Conservation (phyloP, 2,888 invertebrate species). For the Conus canariensis region DNA sequence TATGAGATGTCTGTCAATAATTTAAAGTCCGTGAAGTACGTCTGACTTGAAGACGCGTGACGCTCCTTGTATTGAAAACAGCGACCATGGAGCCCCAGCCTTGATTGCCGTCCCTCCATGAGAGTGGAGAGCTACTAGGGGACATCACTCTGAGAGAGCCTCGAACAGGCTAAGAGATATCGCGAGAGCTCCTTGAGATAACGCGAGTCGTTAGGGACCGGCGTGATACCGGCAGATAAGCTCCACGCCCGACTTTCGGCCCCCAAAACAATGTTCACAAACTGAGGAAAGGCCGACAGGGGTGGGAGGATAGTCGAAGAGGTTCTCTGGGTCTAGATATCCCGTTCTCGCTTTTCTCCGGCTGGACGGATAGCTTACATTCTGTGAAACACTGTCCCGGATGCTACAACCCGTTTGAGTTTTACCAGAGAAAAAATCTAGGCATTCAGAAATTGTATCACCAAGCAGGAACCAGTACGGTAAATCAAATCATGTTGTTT, state of each 20-base stretch:
- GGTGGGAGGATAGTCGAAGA: too few species aligned
- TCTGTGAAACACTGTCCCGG: too few species aligned
- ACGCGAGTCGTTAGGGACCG: background rate
- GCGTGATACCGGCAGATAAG: background rate
- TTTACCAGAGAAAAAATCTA: too few species aligned
- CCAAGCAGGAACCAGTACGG: too few species aligned
- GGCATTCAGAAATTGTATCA: too few species aligned
- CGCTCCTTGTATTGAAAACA: background rate
- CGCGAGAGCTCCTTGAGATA: constrained; percentile 9
- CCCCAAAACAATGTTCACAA: background rate
- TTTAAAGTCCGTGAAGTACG: background rate
- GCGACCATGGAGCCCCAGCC: background rate
- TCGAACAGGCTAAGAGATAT: background rate
- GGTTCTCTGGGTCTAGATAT: too few species aligned
- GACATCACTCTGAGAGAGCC: constrained; percentile 11
- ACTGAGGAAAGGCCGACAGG: background rate
- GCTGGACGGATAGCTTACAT: too few species aligned
- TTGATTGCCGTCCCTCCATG: background rate
- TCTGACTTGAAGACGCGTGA: background rate
- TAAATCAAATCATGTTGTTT: too few species aligned
- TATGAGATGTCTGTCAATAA: background rate
- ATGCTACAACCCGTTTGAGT: too few species aligned
- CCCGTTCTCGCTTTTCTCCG: too few species aligned
- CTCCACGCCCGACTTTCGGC: background rate
- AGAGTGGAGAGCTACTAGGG: constrained; percentile 2